Conservation (phyloP, 2,113 vertebrate species). For the Saguinus midas region DNA sequence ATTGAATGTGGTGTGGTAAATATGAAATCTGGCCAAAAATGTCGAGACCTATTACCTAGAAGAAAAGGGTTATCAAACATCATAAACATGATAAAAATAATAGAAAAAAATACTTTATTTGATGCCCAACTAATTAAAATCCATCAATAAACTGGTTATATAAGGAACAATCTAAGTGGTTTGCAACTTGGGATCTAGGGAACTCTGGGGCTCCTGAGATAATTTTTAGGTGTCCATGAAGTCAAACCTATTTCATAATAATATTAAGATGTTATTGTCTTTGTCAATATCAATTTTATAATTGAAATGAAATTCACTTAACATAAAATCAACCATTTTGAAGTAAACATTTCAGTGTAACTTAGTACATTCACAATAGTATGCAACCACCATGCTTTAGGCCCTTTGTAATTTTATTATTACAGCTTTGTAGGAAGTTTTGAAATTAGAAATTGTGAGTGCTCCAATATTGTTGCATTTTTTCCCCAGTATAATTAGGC, state of each 20-base stretch:
- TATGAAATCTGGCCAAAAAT: not conserved
- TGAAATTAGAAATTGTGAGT: not conserved
- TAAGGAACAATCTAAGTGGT: not conserved
- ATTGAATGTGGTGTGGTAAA: not conserved
- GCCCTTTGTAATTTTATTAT: not conserved
- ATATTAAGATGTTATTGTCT: not conserved
- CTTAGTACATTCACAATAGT: not conserved
- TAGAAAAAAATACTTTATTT: not conserved
- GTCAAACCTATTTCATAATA: not conserved
- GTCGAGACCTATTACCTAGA: not conserved
- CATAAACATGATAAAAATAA: not conserved
- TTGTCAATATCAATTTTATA: not conserved
- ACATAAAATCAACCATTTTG: not conserved
- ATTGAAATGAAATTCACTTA: not conserved
- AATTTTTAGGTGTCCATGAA: not conserved
- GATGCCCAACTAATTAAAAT: not conserved
- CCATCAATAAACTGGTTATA: not conserved
- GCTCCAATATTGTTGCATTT: not conserved
- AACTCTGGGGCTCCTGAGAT: not conserved
- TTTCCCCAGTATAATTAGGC: not conserved
- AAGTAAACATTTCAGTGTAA: not conserved
- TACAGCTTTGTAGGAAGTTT: not conserved
- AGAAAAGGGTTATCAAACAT: not conserved
- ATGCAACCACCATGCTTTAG: not conserved
- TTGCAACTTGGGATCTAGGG: not conserved